Evolutionary conservation across 2,113 vertebrate genomes (phyloP).

Genomic region (Pycnonotus jocosus): DNA sequence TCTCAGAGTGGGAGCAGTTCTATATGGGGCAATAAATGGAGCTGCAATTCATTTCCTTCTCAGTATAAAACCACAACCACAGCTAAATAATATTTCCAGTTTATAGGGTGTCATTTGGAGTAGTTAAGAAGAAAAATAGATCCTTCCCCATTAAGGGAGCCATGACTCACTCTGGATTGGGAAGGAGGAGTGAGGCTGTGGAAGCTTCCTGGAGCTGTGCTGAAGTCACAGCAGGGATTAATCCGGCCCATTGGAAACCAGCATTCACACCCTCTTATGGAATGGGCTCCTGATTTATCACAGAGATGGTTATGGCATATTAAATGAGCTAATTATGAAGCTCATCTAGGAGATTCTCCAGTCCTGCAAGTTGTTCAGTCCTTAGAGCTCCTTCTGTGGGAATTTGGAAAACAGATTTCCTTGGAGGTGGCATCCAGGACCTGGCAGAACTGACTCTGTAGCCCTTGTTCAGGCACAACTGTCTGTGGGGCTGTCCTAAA

Average conservation of each 20-base stretch:
- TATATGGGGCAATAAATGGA: background rate
- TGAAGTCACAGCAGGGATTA: background rate
- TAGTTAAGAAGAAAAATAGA: conserved; percentile 44
- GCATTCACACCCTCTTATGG: background rate
- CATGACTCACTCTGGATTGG: background rate
- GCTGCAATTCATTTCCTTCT: background rate
- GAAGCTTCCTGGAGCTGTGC: background rate
- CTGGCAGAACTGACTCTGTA: background rate
- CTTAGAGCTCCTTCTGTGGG: background rate
- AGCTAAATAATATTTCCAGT: conserved; percentile 43
- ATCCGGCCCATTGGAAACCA: background rate
- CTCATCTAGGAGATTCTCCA: background rate
- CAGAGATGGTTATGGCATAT: background rate
- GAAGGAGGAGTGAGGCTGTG: background rate
- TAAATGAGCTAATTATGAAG: background rate
- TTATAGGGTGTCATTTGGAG: conserved; percentile 28
- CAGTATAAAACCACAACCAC: conserved; percentile 38
- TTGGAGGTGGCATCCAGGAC: background rate
- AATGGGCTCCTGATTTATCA: background rate
- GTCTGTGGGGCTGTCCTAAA: background rate
- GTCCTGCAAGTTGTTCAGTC: background rate
- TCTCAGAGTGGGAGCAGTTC: background rate
- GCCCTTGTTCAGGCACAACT: background rate
- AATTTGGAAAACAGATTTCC: background rate
- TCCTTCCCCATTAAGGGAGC: background rate